Evolutionary conservation across 2,797 vertebrate genomes (phyloP), one percentile per base, ranked within the genome.

Genomic region (Hozukius guyotensis): DNA sequence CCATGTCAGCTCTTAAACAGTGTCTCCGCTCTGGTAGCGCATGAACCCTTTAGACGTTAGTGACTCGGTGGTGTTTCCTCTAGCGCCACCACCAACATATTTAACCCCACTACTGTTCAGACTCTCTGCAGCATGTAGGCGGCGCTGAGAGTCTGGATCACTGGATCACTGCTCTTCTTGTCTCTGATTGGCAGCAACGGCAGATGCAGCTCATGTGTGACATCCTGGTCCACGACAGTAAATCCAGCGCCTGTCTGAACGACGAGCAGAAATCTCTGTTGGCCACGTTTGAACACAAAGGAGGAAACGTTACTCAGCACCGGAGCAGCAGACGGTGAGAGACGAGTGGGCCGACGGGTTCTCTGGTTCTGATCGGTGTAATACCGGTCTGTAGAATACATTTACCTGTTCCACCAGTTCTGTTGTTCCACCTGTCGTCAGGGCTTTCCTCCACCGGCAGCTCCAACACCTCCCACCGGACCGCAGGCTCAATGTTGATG

Each of bases 181-280:
- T 63, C n/a, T 31, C 64, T 52, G 14, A 12, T 73, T n/a, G 29
- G 53, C 90, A 96, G 96, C 93, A 96, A 72, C 76, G 95, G 38
- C 95, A 96, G 93, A 96, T 96, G 94, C 95, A 96, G 88, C 88
- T 96, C 24, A 95, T 96, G 84, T 96, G 95, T 16, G 93, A 94
- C 79, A 92, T 96, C 46, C 92, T 96, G 61, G 90, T 95, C 74
- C 91, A 95, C 1, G 96, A 96, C 88, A 91, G 85, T 18, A 94
- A 91, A 66, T 93, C 93, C 24, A 92, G 80, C 16, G 82, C 89
- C 1, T 92, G 91, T 75, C 87, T 96, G 71, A 96, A 95, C 38
- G 95, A 94, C 0, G 95, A 96, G 81, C 96, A 96, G 91, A 93
- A 92, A 38, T 95, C 90, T 59, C 81, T 96, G 6, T 71, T 96